phyloP scores from a whole-genome alignment of 2,888 invertebrate species.

The Corythucha ciliata region DNA sequence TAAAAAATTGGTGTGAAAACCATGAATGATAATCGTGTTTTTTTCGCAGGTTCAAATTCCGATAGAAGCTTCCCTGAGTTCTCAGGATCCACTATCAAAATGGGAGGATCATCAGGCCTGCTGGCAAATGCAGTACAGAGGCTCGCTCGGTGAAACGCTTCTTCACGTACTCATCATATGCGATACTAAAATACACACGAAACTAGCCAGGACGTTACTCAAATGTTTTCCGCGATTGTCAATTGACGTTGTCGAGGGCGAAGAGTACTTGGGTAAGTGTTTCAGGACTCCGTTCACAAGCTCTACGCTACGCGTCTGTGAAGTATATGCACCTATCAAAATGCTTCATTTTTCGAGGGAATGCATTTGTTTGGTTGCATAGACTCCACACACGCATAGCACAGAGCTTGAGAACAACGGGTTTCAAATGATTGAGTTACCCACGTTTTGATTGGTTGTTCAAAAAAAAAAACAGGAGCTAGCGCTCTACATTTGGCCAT shows the following conservation, averaged over 20 bases:
- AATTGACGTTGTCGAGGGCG: constrained; percentile 91
- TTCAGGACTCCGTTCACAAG: background rate
- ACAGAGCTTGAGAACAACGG: background rate
- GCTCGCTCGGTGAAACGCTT: constrained; percentile 88
- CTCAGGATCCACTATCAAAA: constrained; percentile 76
- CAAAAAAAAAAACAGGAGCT: constrained; percentile 64
- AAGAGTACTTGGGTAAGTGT: constrained; percentile 81
- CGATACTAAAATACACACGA: constrained; percentile 66
- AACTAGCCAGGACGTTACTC: constrained; percentile 78
- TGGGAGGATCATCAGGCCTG: constrained; percentile 89
- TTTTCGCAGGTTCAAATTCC: constrained; percentile 59
- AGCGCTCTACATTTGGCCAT: constrained; percentile 92
- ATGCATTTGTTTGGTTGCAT: too few species aligned
- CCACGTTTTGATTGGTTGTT: too few species aligned
- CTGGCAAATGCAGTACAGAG: constrained; percentile 96
- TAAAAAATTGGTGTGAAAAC: background rate
- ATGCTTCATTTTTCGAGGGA: too few species aligned
- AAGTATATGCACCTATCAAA: too few species aligned
- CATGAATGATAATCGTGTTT: background rate
- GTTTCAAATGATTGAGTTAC: too few species aligned
- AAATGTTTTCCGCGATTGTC: constrained; percentile 85
- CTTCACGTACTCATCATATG: constrained; percentile 92
- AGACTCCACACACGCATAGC: too few species aligned
- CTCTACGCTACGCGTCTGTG: background rate
- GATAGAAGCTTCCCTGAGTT: constrained; percentile 74